Conservation (phyloP, 1,140 invertebrate genomes). For the Drosophila parabipectinata region DNA sequence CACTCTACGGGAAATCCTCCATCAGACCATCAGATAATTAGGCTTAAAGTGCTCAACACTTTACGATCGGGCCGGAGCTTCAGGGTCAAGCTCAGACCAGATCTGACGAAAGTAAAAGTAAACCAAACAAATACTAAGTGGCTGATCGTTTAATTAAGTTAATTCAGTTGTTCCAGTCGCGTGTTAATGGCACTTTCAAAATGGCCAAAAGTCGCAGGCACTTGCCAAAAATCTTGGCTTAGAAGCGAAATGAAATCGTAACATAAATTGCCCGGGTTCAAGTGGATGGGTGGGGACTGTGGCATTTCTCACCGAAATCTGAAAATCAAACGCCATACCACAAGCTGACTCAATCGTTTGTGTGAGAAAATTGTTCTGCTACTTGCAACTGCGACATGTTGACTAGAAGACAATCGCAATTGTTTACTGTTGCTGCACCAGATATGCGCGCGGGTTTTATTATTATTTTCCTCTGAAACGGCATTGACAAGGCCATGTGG, state of each 20-base stretch:
- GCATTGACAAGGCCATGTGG: constrained; percentile 73
- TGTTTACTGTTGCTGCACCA: constrained; percentile 67
- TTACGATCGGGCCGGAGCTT: constrained; percentile 14
- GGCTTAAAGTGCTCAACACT: constrained; percentile 22
- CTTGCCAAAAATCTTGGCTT: constrained; percentile 9
- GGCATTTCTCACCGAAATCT: constrained; percentile 43
- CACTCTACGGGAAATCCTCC: constrained; percentile 17
- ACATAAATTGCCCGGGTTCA: constrained; percentile 29
- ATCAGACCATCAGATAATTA: constrained; percentile 48
- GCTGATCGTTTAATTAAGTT: constrained; percentile 60
- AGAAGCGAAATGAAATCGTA: constrained; percentile 37
- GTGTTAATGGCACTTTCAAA: constrained; percentile 66
- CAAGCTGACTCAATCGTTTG: constrained; percentile 52
- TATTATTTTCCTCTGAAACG: constrained; percentile 68
- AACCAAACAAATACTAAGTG: constrained; percentile 42
- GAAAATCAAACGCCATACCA: neutral
- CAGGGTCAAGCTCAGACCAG: constrained; percentile 18
- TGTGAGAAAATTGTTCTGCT: constrained; percentile 56
- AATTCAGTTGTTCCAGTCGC: constrained; percentile 60
- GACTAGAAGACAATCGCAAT: constrained; percentile 64
- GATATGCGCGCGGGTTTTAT: constrained; percentile 71
- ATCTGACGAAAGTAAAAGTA: constrained; percentile 69
- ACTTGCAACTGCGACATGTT: constrained; percentile 34
- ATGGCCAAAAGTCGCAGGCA: constrained; percentile 1
- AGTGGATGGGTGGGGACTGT: constrained; percentile 40